Base-by-base conservation (phyloP, 2,797 vertebrate genomes). In the Microcaecilia unicolor region DNA sequence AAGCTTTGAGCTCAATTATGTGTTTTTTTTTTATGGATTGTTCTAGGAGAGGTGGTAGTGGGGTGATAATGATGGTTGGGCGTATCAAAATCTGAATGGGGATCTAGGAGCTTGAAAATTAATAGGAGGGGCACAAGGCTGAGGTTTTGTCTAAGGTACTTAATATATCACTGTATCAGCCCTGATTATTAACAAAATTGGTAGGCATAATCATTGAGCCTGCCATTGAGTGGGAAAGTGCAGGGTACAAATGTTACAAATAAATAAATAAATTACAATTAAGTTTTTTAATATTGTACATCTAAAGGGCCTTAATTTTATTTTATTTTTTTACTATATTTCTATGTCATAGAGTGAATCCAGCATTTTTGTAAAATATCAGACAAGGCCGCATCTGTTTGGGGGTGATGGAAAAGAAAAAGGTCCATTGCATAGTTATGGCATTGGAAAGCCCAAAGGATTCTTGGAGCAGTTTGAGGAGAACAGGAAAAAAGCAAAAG, bases 381-480 rank as follows among this genome's bases (percentile, higher is more conserved):
- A 84, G 41, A 64, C 78, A 36, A 97, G 95, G 58, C 91, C 94
- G 19, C 80, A 81, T 29, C 63, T 97, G 28, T 92, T 91, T 70
- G 81, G 78, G 55, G 72, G 64, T 30, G 84, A 93, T 25, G 23
- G 52, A 16, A 93, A 76, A 39, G 80, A 85, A 58, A 75, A 55
- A 48, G 11, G 12, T 14, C 51, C 67, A 22, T 61, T 67, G 40
- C 42, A 67, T 40, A 61, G 52, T 62, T 69, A 80, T 48, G 58
- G 62, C 21, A 2, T 41, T 45, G 70, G 67, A 54, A 83, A 81
- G 72, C 27, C 32, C 19, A 78, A 73, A 67, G 73, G 44, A 24
- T 42, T 89, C 32, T 68, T 93, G 35, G 88, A 91, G 37, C 83
- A 67, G 52, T 97, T 93, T 82, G 90, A 94, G 63, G 80, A 76